Percentiles rank a stretch among this genome's conserved stretches.
These are phyloP conservation scores for Falco punctatus DNA, from an alignment of 2,113 vertebrate species.

Conservation along the genomic window DNA sequence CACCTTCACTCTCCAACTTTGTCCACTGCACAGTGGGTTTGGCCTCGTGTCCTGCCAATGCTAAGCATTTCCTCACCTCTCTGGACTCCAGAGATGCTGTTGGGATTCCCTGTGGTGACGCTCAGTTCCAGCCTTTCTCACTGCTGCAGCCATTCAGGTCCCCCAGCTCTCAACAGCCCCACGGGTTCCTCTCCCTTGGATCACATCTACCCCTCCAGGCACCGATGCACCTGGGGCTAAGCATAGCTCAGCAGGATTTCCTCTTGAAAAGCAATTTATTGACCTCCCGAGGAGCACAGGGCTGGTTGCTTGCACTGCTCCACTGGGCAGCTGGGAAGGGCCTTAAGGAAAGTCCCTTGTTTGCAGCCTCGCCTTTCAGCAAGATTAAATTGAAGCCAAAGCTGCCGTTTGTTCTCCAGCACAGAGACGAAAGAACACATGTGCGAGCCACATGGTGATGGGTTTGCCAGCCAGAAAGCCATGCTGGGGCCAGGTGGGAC, in stretches of 20 bases:
- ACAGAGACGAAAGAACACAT: background rate
- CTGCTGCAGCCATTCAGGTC: accelerated
- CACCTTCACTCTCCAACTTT: background rate
- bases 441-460: background rate
- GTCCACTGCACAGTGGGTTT: background rate
- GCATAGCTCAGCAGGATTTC: background rate
- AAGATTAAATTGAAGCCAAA: background rate
- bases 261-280: background rate
- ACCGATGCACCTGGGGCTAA: background rate
- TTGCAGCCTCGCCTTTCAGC: background rate
- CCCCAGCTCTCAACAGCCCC: accelerated
- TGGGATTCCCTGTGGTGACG: background rate
- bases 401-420: background rate
- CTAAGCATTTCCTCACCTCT: background rate
- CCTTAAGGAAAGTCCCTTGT: background rate
- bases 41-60: accelerated
- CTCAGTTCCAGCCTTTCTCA: background rate
- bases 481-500: background rate
- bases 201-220: background rate
- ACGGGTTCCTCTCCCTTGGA: background rate
- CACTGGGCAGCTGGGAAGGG: background rate
- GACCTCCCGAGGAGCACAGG: accelerated
- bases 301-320: background rate
- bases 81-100: background rate
- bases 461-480: background rate